Percentiles rank a stretch among this genome's conserved stretches.
These are phyloP conservation scores for Carpatolechia fugitivella DNA, from an alignment of 2,888 invertebrate genomes.

Conservation along the genomic window DNA sequence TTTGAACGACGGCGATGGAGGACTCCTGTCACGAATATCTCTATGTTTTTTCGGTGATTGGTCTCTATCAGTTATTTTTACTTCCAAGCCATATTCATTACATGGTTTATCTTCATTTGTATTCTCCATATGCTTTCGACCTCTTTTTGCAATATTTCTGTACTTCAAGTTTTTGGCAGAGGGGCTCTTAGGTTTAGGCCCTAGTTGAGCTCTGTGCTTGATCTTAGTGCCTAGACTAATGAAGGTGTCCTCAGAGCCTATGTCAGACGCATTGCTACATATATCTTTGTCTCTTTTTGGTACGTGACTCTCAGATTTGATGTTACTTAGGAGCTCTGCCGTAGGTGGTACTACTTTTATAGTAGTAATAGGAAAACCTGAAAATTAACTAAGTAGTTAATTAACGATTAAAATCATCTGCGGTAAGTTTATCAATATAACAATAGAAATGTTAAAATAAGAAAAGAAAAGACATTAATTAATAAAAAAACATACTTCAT, in stretches of 20 bases:
- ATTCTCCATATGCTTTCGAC: slow-evolving; percentile 51
- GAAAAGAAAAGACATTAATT: too few relatives aligned
- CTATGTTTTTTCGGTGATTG: slow-evolving; percentile 47
- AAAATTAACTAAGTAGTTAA: slow-evolving; percentile 24
- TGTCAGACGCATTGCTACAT: slow-evolving; percentile 69
- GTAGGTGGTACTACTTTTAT: slow-evolving; percentile 65
- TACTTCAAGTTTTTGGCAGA: slow-evolving; percentile 59
- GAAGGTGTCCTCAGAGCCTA: slow-evolving; percentile 73
- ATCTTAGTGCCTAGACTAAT: slow-evolving; percentile 74
- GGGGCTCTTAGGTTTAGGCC: slow-evolving; percentile 49
- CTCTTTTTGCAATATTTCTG: slow-evolving; percentile 54
- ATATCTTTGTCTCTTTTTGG: slow-evolving; percentile 42
- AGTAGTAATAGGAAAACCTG: slow-evolving; percentile 48
- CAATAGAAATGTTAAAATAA: too few relatives aligned
- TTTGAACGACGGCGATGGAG: slow-evolving; percentile 56
- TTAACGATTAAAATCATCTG: neutral
- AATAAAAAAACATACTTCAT: too few relatives aligned
- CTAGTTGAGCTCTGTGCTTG: slow-evolving; percentile 69
- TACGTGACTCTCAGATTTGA: slow-evolving; percentile 36
- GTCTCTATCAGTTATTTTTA: slow-evolving; percentile 58
- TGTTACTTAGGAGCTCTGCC: slow-evolving; percentile 50
- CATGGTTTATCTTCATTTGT: slow-evolving; percentile 35
- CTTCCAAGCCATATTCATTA: slow-evolving; percentile 58
- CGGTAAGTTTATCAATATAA: too few relatives aligned
- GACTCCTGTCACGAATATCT: slow-evolving; percentile 33